phyloP scores from a whole-genome alignment of 2,888 invertebrate genomes.

The Dichetophora obliterata region DNA sequence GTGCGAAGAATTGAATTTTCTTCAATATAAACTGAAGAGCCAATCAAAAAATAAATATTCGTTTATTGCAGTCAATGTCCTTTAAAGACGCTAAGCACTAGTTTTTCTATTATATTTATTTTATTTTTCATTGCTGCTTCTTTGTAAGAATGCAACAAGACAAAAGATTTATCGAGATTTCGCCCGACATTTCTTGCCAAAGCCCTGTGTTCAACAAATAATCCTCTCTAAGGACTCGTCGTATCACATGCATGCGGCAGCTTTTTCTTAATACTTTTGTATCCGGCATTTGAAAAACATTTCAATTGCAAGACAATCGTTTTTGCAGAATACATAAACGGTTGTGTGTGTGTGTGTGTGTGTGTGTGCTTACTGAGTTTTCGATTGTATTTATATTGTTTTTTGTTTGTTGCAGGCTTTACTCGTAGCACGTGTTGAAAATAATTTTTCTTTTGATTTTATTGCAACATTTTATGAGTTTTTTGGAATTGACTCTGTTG shows the following conservation, averaged over 20 bases:
- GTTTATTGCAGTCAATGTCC: conserved; percentile 15
- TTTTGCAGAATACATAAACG: not conserved
- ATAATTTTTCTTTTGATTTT: conserved; percentile 19
- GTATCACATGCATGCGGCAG: not conserved
- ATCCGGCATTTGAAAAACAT: conserved; percentile 9
- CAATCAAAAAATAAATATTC: not conserved
- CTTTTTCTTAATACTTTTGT: not conserved
- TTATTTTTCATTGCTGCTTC: not conserved
- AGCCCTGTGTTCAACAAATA: conserved; percentile 8
- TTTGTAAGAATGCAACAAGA: not conserved
- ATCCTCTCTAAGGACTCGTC: conserved; percentile 23
- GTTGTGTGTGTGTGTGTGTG: not conserved
- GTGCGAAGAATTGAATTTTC: too few relatives aligned
- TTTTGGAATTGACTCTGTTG: too few relatives aligned
- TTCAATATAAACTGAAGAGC: too few relatives aligned
- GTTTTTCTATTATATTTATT: not conserved
- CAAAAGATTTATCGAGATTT: not conserved
- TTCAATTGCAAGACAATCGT: conserved; percentile 17
- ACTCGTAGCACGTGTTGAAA: conserved; percentile 7
- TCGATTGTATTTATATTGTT: not conserved
- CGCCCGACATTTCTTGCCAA: not conserved
- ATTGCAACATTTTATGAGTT: too few relatives aligned
- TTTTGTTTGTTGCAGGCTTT: not conserved
- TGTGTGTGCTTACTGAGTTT: not conserved
- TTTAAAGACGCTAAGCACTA: not conserved